Evolutionary conservation across 2,888 invertebrate genomes (phyloP), one percentile per base, ranked within the genome.

Genomic region (Leistus spinibarbis): DNA sequence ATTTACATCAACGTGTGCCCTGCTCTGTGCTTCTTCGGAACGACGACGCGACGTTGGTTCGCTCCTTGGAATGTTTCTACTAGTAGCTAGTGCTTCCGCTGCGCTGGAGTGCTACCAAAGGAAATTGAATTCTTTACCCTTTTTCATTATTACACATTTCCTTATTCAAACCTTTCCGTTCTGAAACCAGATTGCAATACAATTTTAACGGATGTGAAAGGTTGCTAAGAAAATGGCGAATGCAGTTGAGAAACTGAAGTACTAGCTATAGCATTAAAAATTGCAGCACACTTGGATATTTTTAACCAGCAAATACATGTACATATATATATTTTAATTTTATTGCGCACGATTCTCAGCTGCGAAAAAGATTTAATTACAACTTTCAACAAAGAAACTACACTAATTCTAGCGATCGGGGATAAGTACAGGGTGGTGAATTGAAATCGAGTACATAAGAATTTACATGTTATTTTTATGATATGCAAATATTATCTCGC

Each of bases 81-180:
- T 20, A 17, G 17, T n/a, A 19, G 9, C 57, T 1, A 19, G 57
- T 24, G 17, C 54, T 54, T 22, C 22, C n/a, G 67, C 22, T 19
- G 57, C 9, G 19, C 57, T 19, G 5, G 4, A 10, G 17, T 40
- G 16, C 69, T 60, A 19, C 60, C 69, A 57, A 62, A 63, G 63
- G 70, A 70, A 70, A 70, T 70, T 70, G 70, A 70, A 70, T 70
- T 70, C 63, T 70, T 70, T 70, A 70, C 63, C 70, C 70, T 70
- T 70, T 63, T 63, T 54, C 54, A 54, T 70, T 70, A 63, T 70
- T 70, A 56, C 70, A 63, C 63, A 54, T 63, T 70, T 70, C 54
- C 56, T 70, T 63, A 70, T 64, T 70, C 63, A 54, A 62, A 62
- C 40, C 40, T 40, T 40, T 40, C 7, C 7, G 40, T 7, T 40